Percentiles rank a stretch among this genome's conserved stretches.
Conservation (phyloP, 2,113 vertebrate species). For the Talpa occidentalis region DNA sequence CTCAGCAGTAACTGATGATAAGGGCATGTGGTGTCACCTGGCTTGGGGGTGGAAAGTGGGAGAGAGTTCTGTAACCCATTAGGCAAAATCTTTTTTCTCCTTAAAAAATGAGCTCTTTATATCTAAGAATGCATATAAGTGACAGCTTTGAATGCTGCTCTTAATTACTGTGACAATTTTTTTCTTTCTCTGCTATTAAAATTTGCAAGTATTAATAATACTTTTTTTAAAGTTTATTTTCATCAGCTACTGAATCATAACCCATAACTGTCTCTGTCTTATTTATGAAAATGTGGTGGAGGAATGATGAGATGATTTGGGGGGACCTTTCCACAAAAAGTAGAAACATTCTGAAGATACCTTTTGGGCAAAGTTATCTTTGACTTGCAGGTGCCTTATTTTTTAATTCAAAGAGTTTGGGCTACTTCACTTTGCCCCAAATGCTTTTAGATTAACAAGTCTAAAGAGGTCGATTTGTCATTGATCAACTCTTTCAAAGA, state of each 20-base stretch:
- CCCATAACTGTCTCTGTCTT: not conserved
- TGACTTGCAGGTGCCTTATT: not conserved
- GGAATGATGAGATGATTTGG: not conserved
- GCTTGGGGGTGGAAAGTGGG: slow-evolving; percentile 34
- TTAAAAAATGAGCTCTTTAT: slow-evolving; percentile 49
- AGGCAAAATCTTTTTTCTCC: slow-evolving; percentile 59
- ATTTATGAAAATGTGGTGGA: slow-evolving; percentile 43
- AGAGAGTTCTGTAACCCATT: slow-evolving; percentile 51
- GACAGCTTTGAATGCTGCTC: slow-evolving; percentile 72
- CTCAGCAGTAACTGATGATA: not conserved
- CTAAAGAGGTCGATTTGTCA: slow-evolving; percentile 9
- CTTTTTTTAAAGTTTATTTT: slow-evolving; percentile 72
- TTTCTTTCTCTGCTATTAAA: slow-evolving; percentile 74
- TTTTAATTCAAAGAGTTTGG: not conserved
- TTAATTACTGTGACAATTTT: slow-evolving; percentile 78
- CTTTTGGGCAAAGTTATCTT: not conserved
- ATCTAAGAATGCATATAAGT: slow-evolving; percentile 53
- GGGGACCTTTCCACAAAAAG: not conserved
- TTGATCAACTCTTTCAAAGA: not conserved
- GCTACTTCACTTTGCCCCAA: not conserved
- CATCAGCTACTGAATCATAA: slow-evolving; percentile 73
- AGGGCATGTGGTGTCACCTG: not conserved
- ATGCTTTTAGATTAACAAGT: not conserved
- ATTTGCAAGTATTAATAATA: slow-evolving; percentile 70
- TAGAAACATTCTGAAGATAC: not conserved